Base-by-base conservation (phyloP, 1,140 invertebrate genomes). In the Drosophila persimilis region DNA sequence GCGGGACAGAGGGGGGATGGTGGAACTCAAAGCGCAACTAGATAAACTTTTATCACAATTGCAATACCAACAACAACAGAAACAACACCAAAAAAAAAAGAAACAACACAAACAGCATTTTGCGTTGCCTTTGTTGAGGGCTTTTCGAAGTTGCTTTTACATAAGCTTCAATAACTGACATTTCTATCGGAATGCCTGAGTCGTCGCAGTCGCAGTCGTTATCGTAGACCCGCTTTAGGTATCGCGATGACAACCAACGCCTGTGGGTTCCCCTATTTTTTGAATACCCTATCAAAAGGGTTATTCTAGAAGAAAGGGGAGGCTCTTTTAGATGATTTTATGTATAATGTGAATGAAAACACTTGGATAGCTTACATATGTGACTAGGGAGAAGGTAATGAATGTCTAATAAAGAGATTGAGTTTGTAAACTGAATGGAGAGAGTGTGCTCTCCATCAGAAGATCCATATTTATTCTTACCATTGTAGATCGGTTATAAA, bases 41-140 rank as follows among this genome's bases (percentile, higher is more conserved):
- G 81, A 85, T 85, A 85, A 85, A 85, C 61, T 85, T 86, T 85
- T 85, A 85, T 85, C 81, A 81, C 81, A 81, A 81, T 57, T 81
- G 80, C 80, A 85, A 67, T 80, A 83, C 47, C 71, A 75, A 41
- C 57, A 65, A 17, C 47, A 57, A 29, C 52, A 46, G 50, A 39
- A 69, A 50, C 11, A 71, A 52, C 26, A 71, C 20, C 1, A 20
- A 20, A 20, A 20, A 20, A 20, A 20, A 20, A 20, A 20, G 17
- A 17, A 17, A 22, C 43, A 71, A 45, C 71, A 39, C 11, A 13
- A 39, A 39, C 60, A 72, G 50, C 63, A 80, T 67, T 56, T 80
- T 79, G 78, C 66, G 74, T 86, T 65, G 66, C 63, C 86, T 62
- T 84, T 84, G 56, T 60, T 64, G 59, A 56, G 31, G 24, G 51